Evolutionary conservation across 2,113 vertebrate genomes (phyloP), one percentile per base, ranked within the genome.

Genomic region (Centropus unirufus): DNA sequence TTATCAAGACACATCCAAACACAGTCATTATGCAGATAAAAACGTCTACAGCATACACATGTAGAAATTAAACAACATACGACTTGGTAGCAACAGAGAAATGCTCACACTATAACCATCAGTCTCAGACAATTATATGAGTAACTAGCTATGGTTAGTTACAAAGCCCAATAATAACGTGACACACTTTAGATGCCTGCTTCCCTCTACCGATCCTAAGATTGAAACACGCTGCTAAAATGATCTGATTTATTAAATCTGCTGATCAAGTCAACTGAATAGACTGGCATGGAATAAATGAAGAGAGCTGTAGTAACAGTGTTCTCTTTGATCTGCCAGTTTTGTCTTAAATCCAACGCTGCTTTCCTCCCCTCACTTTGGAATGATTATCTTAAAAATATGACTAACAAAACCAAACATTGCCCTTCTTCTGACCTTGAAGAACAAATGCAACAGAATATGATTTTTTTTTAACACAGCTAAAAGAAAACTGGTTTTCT

Each of bases 401-500:
- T 14, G 4, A 55, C 30, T 19, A 75, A 67, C 21, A 90, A 91
- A 82, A 58, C 49, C 67, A 77, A 97, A 78, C 17, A 79, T 70
- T 23, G 68, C 44, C 17, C 24, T 94, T 82, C 75, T 77, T 69
- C 46, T 74, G 46, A 92, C 64, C 58, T 83, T 83, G 21, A 80
- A 92, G 87, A 93, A 69, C 34, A 84, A 93, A 92, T 29, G 75
- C 27, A 91, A 36, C 57, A 88, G 39, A 95, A 75, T 54, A 57
- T 63, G 94, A 77, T 27, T 64, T 36, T 36, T 87, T 68, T 64
- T 81, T 64, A 80, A 66, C 36, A 73, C 36, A 39, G 26, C 87
- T 94, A 77, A 83, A 52, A 88, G 63, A 83, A 73, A 97, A 89
- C 11, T 15, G 21, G 16, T 89, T 95, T 87, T 77, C 96, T 95